Evolutionary conservation across 2,797 vertebrate species (phyloP), one percentile per base, ranked within the genome.

Genomic region (Amblyopsis hoosieri): DNA sequence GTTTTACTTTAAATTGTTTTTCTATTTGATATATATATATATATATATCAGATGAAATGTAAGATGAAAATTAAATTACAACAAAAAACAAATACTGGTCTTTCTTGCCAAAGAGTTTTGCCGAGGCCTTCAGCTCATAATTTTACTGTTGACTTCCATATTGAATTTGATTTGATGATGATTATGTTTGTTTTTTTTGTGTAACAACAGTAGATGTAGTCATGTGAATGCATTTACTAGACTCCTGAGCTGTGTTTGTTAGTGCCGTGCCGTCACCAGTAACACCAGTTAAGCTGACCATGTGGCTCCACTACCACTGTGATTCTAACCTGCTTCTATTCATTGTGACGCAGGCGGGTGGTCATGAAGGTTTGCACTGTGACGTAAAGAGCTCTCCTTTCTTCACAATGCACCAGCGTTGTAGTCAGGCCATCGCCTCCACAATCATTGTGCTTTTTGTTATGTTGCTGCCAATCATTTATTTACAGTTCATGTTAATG

Each of bases 31-130:
- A 91, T 75, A 62, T 83, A 78, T 91, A 83, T 82, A 88, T 72
- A 62, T 66, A 76, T 66, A 46, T 81, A 57, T 67, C 2, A 23
- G 19, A 2, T 23, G 23, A 23, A 23, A 23, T 23, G 23, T 23
- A 23, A 23, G 23, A 23, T 23, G 23, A 10, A 57, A 64, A 72
- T 71, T 62, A 65, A 69, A 73, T 63, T 50, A 57, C 71, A 19
- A 75, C 67, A 51, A 48, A 64, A 72, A 72, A 49, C 69, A 76
- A 81, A 83, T 83, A 69, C 72, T 86, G 84, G 85, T 87, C 68
- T 60, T 75, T 80, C 72, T 91, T 90, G 92, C 92, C 93, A 93
- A 93, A 94, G 92, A 93, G 75, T 89, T 89, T 82, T 80, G 58
- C 76, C 57, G 74, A 60, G 76, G 70, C 49, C 86, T 87, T 85